phyloP scores from a whole-genome alignment of 1,140 invertebrate species.

The Thaumetopoea pityocampa region DNA sequence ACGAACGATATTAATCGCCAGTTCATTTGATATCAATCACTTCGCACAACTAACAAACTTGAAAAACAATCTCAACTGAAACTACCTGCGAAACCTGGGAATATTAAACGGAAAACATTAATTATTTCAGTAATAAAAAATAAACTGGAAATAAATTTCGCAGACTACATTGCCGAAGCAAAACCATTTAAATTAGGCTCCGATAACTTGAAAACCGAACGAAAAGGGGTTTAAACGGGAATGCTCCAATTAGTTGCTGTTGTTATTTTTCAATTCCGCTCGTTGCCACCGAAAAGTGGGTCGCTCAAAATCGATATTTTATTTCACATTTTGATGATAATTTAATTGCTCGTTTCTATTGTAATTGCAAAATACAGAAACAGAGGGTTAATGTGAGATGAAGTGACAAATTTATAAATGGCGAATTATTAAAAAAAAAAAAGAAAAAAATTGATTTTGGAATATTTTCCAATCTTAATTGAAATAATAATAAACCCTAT shows the following conservation, averaged over 20 bases:
- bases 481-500: too few species aligned
- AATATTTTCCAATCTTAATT: too few species aligned
- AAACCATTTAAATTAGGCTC: conserved; percentile 67
- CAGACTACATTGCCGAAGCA: conserved; percentile 42
- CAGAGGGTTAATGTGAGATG: too few species aligned
- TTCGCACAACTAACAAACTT: too few species aligned
- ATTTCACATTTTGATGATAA: conserved; percentile 13
- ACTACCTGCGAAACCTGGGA: too few species aligned
- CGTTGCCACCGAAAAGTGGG: conserved; percentile 45
- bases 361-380: background rate
- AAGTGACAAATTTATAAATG: too few species aligned
- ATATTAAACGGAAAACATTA: too few species aligned
- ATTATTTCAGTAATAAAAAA: conserved; percentile 23
- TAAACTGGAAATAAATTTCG: conserved; percentile 8
- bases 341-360: conserved; percentile 4
- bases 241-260: conserved; percentile 66
- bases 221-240: conserved; percentile 63
- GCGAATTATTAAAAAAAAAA: too few species aligned
- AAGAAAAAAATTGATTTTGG: too few species aligned
- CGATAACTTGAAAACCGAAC: conserved; percentile 64
- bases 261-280: conserved; percentile 69
- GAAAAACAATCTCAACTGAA: too few species aligned
- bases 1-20: too few species aligned
- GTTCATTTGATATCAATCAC: too few species aligned
- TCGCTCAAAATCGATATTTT: conserved; percentile 39